phyloP scores from a whole-genome alignment of 2,888 invertebrate genomes.

The Diaprepes abbreviatus region DNA sequence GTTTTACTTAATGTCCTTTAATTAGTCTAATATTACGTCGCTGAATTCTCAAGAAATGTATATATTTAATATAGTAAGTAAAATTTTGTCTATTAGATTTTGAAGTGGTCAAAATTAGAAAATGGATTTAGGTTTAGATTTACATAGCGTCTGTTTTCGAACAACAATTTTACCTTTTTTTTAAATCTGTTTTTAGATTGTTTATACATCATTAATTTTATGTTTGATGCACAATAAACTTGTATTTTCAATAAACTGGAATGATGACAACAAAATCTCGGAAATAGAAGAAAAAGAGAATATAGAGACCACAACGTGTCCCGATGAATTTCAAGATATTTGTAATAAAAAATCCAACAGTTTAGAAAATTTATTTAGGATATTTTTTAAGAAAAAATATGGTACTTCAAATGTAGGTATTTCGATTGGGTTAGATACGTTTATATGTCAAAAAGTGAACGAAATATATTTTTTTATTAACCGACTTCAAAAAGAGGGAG shows the following conservation, averaged over 20 bases:
- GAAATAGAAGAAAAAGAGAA: background rate
- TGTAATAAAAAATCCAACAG: background rate
- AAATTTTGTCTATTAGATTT: too few species aligned
- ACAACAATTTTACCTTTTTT: too few species aligned
- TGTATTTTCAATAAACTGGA: slow-evolving; percentile 8
- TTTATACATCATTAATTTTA: background rate
- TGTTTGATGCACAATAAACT: background rate
- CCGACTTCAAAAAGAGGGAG: too few species aligned
- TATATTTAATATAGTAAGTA: slow-evolving; percentile 6
- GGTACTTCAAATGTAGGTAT: background rate
- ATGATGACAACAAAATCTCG: background rate
- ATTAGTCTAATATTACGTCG: too few species aligned
- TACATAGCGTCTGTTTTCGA: too few species aligned
- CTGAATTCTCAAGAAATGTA: background rate
- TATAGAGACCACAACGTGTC: slow-evolving; percentile 1
- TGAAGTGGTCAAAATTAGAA: too few species aligned
- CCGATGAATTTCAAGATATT: slow-evolving; percentile 29
- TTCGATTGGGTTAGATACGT: too few species aligned
- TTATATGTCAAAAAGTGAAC: too few species aligned
- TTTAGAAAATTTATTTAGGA: background rate
- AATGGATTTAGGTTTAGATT: too few species aligned
- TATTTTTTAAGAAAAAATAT: slow-evolving; percentile 1
- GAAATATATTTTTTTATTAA: too few species aligned
- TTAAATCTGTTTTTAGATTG: slow-evolving; percentile 5
- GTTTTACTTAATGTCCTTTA: background rate